A percentile compares a stretch with the other conserved stretches of the same genome.
Evolutionary conservation across 1,140 invertebrate species (phyloP).

Genomic region (Periplaneta americana): DNA sequence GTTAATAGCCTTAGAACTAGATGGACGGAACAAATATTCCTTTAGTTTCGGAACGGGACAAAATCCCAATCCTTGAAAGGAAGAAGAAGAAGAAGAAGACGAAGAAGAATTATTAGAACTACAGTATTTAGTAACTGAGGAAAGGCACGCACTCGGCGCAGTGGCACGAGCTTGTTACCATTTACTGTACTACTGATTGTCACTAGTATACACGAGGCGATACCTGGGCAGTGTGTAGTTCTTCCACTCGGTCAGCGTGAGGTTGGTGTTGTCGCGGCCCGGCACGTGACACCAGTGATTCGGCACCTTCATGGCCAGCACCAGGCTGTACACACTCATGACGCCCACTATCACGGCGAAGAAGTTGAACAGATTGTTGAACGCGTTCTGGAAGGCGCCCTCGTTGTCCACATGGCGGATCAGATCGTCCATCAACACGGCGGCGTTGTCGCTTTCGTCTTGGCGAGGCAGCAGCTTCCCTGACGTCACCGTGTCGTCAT

Average conservation of each 20-base stretch:
- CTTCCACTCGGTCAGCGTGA: conserved; percentile 40
- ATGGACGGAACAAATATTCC: too few relatives aligned
- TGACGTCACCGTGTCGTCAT: neutral
- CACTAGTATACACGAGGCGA: too few relatives aligned
- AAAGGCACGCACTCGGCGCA: too few relatives aligned
- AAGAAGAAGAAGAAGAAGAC: too few relatives aligned
- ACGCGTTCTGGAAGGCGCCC: conserved; percentile 43
- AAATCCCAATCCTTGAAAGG: too few relatives aligned
- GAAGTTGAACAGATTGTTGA: conserved; percentile 39
- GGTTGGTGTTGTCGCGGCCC: conserved; percentile 39
- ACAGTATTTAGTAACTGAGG: too few relatives aligned
- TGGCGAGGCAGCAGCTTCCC: neutral
- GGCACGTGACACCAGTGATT: conserved; percentile 50
- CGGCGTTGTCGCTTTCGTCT: too few relatives aligned
- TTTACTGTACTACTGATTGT: too few relatives aligned
- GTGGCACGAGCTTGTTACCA: too few relatives aligned
- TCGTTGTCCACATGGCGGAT: conserved; percentile 31
- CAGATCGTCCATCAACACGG: conserved; percentile 33
- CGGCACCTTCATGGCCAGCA: conserved; percentile 43
- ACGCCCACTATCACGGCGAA: conserved; percentile 34
- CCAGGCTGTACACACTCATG: conserved; percentile 42
- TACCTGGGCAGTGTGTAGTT: conserved; percentile 42
- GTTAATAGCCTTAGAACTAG: too few relatives aligned
- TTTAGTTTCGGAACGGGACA: too few relatives aligned
- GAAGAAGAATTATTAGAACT: too few relatives aligned